Base-by-base conservation (phyloP, 2,888 invertebrate species). In the Heliconius sara region DNA sequence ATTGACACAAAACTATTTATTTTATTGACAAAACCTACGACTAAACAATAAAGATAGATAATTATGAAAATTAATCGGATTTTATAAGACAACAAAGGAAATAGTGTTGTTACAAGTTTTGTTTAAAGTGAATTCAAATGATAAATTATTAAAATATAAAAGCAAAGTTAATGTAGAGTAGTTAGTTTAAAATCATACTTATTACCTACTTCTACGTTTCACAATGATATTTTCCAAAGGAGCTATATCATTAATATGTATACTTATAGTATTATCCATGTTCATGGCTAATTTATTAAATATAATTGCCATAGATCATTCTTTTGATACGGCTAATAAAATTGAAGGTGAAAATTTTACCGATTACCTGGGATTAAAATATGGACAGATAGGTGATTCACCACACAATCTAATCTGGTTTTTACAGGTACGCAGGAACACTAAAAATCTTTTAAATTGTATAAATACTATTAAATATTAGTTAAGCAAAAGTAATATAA, bases 361-460 rank as follows among this genome's bases (percentile, higher is more conserved):
- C 19, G 89, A 87, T 81, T 88, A 91, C 84, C 85, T 95, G 83
- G 88, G 84, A 81, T 86, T 89, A 81, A 93, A 93, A 85, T 95
- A 92, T 89, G 92, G 88, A 72, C 87, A 85, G 84, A 96, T 97
- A 77, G 94, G 93, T 68, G 95, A 96, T 86, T 94, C 96, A 1
- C 86, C 92, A 19, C 92, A 96, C 70, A 96, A 97, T 87, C 90
- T 98, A 73, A 93, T 97, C 83, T 97, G 97, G 97, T 97, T 98
- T 91, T 87, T 97, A 83, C 97, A 98, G 96, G 97, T 97, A 91
- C 87, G 88, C 43, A 78, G 6, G 43, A 77, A 70, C 30, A 74
- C 3, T 16, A 70, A 16, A 71, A n/a, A 22, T 72, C 12, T 52
- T 52, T 52, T 52, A 52, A 22, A 7, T 52, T 52, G 22, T 52